These are phyloP conservation scores for Selenia dentaria DNA, from an alignment of 2,888 invertebrate genomes.

Conservation along the genomic window DNA sequence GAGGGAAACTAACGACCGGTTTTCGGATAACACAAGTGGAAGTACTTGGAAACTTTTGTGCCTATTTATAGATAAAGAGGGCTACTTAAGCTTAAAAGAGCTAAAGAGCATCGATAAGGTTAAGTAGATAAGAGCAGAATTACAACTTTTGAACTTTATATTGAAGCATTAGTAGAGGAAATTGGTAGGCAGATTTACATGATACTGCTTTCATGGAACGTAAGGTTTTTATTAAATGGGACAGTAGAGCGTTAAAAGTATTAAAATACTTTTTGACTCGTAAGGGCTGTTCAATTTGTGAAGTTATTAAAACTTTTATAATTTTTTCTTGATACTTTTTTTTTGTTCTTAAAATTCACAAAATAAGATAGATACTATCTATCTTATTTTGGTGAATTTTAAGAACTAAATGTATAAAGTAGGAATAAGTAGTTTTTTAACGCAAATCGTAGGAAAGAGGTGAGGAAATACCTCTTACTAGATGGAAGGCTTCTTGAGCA, in stretches of 20 bases:
- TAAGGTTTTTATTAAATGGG: slow-evolving; percentile 3
- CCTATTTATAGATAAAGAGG: slow-evolving; percentile 29
- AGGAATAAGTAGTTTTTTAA: too few relatives aligned
- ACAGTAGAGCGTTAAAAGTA: slow-evolving; percentile 20
- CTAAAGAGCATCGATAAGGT: slow-evolving; percentile 26
- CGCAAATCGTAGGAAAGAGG: too few relatives aligned
- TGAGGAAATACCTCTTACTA: too few relatives aligned
- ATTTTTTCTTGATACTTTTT: too few relatives aligned
- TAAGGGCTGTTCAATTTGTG: too few relatives aligned
- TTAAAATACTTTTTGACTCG: slow-evolving; percentile 14
- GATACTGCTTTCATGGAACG: slow-evolving; percentile 9
- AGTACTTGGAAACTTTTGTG: slow-evolving; percentile 26
- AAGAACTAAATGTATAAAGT: too few relatives aligned
- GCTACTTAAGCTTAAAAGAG: slow-evolving; percentile 28
- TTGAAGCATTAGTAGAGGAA: slow-evolving; percentile 10
- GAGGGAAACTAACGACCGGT: slow-evolving; percentile 30
- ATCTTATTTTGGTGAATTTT: too few relatives aligned
- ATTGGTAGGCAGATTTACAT: slow-evolving; percentile 10
- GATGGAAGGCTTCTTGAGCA: too few relatives aligned
- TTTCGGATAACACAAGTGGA: slow-evolving; percentile 33
- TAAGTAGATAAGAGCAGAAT: slow-evolving; percentile 18
- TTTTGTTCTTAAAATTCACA: too few relatives aligned
- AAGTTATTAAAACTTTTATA: too few relatives aligned
- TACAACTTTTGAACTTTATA: slow-evolving; percentile 22
- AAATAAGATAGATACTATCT: too few relatives aligned